These are phyloP conservation scores for Dissostichus mawsoni DNA, from an alignment of 2,113 vertebrate species.

Conservation along the genomic window DNA sequence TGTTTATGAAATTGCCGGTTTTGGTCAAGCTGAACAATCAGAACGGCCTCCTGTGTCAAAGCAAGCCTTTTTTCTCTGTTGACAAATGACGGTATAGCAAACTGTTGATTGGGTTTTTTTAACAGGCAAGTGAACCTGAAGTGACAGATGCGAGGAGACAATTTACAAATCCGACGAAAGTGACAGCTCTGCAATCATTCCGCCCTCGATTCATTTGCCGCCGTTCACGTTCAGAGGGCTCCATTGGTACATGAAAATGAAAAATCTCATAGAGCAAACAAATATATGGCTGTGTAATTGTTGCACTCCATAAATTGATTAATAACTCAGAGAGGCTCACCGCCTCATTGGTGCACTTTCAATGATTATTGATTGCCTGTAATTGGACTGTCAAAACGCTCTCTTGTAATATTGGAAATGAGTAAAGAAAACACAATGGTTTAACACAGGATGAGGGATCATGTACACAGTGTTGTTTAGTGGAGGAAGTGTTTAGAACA, in stretches of 20 bases:
- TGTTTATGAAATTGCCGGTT: constrained; percentile 56
- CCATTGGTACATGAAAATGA: constrained; percentile 27
- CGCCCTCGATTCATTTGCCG: constrained; percentile 47
- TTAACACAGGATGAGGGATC: neutral
- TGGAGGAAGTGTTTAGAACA: neutral
- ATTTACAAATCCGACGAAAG: constrained; percentile 68
- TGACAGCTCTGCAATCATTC: constrained; percentile 73
- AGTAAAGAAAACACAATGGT: constrained; percentile 39
- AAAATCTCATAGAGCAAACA: constrained; percentile 22
- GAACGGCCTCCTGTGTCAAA: constrained; percentile 38
- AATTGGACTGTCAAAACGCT: constrained; percentile 69
- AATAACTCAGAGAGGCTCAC: constrained; percentile 29
- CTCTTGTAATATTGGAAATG: constrained; percentile 50
- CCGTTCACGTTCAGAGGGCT: constrained; percentile 14
- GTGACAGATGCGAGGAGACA: constrained; percentile 66
- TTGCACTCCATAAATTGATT: constrained; percentile 40
- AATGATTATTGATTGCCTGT: constrained; percentile 67
- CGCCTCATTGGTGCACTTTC: constrained; percentile 38
- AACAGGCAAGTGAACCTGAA: constrained; percentile 64
- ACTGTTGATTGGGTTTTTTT: constrained; percentile 58
- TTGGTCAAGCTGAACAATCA: constrained; percentile 45
- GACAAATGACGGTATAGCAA: constrained; percentile 62
- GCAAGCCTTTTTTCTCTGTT: constrained; percentile 27
- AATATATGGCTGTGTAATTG: constrained; percentile 25
- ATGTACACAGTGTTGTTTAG: neutral